phyloP scores from a whole-genome alignment of 2,888 invertebrate species.

The Coenonympha glycerion region DNA sequence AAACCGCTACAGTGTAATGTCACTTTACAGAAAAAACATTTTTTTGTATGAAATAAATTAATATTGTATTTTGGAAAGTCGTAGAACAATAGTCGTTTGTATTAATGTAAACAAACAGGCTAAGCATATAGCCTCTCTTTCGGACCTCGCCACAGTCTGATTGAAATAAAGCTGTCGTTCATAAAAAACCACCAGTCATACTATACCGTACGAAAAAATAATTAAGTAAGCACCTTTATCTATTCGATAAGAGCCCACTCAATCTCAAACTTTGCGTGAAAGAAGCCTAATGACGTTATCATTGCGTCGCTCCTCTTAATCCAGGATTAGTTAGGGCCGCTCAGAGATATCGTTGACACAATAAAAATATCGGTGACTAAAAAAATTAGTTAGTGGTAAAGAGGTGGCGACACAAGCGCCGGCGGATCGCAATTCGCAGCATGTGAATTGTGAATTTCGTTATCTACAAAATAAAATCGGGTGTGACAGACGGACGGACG shows the following conservation, averaged over 20 bases:
- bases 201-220: conserved; percentile 4
- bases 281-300: conserved; percentile 18
- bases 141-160: no score
- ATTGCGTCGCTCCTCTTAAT: conserved; percentile 9
- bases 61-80: no score
- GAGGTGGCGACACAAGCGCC: neutral
- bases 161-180: no score
- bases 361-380: conserved; percentile 7
- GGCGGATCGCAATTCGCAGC: neutral
- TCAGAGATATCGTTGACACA: conserved; percentile 11
- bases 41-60: no score
- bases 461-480: no score
- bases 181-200: neutral
- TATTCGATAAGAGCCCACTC: conserved; percentile 9
- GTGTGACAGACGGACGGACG: no score
- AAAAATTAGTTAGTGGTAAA: conserved; percentile 2
- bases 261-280: conserved; percentile 12
- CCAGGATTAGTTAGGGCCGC: conserved; percentile 15
- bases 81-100: no score
- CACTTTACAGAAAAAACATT: no score
- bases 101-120: no score
- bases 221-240: conserved; percentile 7
- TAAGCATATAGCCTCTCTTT: no score
- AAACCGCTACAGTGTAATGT: no score
- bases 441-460: neutral